Evolutionary conservation across 1,140 invertebrate genomes (phyloP).

Genomic region (Gonatopus flavifemur): DNA sequence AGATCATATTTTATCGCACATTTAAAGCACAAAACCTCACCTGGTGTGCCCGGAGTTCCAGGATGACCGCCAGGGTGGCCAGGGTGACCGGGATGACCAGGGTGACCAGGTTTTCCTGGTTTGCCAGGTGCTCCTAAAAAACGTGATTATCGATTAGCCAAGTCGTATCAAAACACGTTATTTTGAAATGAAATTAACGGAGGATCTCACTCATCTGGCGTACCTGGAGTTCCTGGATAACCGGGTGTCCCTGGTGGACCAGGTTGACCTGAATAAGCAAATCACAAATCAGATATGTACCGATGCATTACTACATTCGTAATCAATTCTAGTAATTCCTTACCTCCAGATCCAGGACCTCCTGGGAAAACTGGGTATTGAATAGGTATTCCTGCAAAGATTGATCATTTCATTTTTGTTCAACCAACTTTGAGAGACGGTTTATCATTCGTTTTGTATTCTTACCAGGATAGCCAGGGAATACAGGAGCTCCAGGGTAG

Average conservation of each 20-base stretch:
- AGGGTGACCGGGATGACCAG: constrained; percentile 34
- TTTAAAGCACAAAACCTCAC: no score
- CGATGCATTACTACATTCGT: no score
- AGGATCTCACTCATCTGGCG: no score
- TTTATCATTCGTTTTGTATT: not conserved
- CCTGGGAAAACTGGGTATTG: constrained; percentile 19
- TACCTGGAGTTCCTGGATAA: constrained; percentile 1
- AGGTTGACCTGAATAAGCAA: not conserved
- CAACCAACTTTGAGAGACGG: no score
- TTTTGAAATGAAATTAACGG: no score
- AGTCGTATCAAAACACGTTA: no score
- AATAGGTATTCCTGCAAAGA: not conserved
- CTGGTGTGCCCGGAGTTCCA: constrained; percentile 39
- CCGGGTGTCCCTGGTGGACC: constrained; percentile 20
- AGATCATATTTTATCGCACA: no score
- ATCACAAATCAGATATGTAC: no score
- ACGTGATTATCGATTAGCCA: no score
- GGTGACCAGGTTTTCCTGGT: constrained; percentile 27
- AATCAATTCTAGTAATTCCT: not conserved
- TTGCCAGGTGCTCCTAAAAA: constrained; percentile 11
- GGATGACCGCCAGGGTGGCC: constrained; percentile 44
- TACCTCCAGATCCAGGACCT: constrained; percentile 22
- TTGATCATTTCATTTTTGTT: no score
- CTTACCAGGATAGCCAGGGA: not conserved
- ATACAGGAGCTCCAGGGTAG: constrained; percentile 12